phyloP scores from a whole-genome alignment of 2,113 vertebrate genomes.

The Eurypyga helias region DNA sequence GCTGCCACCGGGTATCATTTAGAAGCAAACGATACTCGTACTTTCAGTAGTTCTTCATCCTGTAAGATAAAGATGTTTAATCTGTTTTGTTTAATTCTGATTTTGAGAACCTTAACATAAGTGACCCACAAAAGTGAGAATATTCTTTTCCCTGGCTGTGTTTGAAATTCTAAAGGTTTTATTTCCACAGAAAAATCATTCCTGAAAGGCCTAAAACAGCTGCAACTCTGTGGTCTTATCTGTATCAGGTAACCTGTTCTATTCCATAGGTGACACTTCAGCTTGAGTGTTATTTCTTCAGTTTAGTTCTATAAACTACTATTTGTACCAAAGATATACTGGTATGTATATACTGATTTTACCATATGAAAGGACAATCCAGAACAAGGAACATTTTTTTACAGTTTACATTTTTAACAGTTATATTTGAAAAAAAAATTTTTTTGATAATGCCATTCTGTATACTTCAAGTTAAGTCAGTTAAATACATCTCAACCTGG shows the following conservation, averaged over 20 bases:
- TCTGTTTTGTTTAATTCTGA: not conserved
- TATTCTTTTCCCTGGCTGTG: not conserved
- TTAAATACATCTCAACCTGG: not conserved
- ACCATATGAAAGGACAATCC: not conserved
- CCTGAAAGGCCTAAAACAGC: not conserved
- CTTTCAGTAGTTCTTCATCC: not conserved
- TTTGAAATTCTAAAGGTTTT: constrained; percentile 18
- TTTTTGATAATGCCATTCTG: not conserved
- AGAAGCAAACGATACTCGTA: constrained; percentile 9
- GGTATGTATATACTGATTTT: not conserved
- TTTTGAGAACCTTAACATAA: constrained; percentile 20
- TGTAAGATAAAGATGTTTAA: not conserved
- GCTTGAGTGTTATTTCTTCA: not conserved
- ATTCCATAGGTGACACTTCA: not conserved
- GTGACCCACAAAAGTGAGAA: not conserved
- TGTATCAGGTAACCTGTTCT: constrained; percentile 18
- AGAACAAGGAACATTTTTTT: not conserved
- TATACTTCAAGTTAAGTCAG: not conserved
- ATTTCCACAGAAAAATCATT: not conserved
- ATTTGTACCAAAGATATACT: not conserved
- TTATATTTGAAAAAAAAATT: not conserved
- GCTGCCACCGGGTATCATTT: not conserved
- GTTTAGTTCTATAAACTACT: constrained; percentile 60
- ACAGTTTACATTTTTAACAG: not conserved
- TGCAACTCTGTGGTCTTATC: not conserved